Conservation (phyloP, 35 echinoderm and acorn worm species). For the Apostichopus parvimensis region DNA sequence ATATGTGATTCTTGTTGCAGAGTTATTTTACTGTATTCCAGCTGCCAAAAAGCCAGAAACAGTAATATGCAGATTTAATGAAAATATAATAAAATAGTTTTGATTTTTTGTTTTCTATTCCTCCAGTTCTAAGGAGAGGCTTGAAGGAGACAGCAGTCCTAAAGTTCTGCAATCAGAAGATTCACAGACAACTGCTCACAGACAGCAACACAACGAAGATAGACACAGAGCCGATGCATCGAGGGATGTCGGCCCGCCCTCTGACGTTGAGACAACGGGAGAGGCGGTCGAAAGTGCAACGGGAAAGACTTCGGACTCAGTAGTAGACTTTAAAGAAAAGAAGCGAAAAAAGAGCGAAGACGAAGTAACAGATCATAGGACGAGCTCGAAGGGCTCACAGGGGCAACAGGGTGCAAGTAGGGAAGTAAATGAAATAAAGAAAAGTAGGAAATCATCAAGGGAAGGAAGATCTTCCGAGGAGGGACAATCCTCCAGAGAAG, state of each 20-base stretch:
- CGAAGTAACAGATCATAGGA: not conserved
- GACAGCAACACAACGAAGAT: not conserved
- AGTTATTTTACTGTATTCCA: no score
- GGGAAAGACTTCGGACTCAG: not conserved
- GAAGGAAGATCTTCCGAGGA: not conserved
- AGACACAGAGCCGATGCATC: not conserved
- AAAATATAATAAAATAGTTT: no score
- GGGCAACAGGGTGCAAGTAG: not conserved
- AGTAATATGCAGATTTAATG: no score
- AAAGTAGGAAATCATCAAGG: not conserved
- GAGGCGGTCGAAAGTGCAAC: no score
- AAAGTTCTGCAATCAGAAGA: not conserved
- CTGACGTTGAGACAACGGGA: no score
- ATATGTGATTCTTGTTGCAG: no score
- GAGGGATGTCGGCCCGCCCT: no score
- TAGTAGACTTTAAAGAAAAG: slow-evolving; percentile 2
- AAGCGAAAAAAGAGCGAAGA: slow-evolving; percentile 17
- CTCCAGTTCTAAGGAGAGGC: no score
- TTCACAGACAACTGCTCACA: not conserved
- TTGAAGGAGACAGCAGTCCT: no score
- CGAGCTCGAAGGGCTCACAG: not conserved
- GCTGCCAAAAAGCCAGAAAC: no score
- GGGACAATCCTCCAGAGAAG: not conserved
- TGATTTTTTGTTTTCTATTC: no score
- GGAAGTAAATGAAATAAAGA: not conserved